These are phyloP conservation scores for Sesia bembeciformis DNA, from an alignment of 2,888 invertebrate genomes.

Conservation along the genomic window DNA sequence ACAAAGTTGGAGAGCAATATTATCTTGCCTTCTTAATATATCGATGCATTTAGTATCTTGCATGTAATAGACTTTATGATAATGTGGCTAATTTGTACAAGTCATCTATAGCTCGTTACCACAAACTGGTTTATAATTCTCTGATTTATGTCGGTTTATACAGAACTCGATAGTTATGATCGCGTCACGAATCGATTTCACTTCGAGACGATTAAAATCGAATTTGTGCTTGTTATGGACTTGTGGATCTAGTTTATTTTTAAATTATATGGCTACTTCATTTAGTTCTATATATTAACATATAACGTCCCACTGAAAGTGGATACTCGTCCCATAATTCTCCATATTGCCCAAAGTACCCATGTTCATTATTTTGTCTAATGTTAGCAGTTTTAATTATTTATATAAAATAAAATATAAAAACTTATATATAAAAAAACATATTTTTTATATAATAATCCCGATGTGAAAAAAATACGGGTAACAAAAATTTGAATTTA, in stretches of 20 bases:
- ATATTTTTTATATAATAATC: too few species aligned
- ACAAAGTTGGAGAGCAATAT: too few species aligned
- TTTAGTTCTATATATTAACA: too few species aligned
- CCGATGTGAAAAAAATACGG: too few species aligned
- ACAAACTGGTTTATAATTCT: slow-evolving; percentile 2
- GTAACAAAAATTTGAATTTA: too few species aligned
- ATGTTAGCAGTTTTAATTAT: too few species aligned
- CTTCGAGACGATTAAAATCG: slow-evolving; percentile 13
- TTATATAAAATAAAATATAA: too few species aligned
- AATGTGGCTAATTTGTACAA: slow-evolving; percentile 9
- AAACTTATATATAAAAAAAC: too few species aligned
- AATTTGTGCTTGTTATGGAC: slow-evolving; percentile 8
- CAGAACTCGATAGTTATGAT: slow-evolving; percentile 4
- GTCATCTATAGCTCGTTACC: slow-evolving; percentile 8
- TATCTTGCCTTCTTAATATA: background rate
- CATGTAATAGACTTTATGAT: slow-evolving; percentile 5
- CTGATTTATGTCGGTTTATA: background rate
- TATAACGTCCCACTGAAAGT: too few species aligned
- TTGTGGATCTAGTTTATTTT: background rate
- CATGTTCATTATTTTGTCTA: too few species aligned
- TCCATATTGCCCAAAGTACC: too few species aligned
- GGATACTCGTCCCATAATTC: too few species aligned
- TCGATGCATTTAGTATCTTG: slow-evolving; percentile 5
- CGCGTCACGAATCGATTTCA: slow-evolving; percentile 16
- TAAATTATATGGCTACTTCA: background rate